phyloP scores from a whole-genome alignment of 2,888 invertebrate genomes.

The Habrosyne pyritoides region DNA sequence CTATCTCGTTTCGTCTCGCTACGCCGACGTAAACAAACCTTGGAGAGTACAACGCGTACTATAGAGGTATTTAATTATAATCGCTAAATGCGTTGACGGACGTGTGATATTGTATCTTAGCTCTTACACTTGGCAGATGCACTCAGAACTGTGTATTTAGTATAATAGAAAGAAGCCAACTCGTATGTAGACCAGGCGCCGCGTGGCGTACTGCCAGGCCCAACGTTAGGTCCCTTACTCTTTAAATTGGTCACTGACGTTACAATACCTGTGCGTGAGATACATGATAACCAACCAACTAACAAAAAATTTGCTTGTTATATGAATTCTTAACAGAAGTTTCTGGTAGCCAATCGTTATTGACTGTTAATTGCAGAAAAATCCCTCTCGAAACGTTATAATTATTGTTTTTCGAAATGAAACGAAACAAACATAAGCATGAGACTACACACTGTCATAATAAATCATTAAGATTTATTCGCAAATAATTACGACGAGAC shows the following conservation, averaged over 20 bases:
- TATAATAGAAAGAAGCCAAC: constrained; percentile 33
- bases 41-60: not conserved
- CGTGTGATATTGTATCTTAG: constrained; percentile 10
- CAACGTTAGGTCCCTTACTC: constrained; percentile 19
- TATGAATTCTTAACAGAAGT: too few species aligned
- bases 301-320: too few species aligned
- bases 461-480: not conserved
- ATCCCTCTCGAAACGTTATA: not conserved
- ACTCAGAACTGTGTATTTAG: constrained; percentile 35
- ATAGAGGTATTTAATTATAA: not conserved
- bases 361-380: not conserved
- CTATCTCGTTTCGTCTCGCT: not conserved
- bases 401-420: not conserved
- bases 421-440: not conserved
- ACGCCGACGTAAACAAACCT: constrained; percentile 1
- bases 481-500: not conserved
- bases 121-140: constrained; percentile 34
- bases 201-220: constrained; percentile 44
- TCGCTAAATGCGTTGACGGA: not conserved
- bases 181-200: constrained; percentile 31
- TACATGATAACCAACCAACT: too few species aligned
- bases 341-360: not conserved
- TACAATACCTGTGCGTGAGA: constrained; percentile 13
- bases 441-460: not conserved
- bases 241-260: constrained; percentile 16